These are phyloP conservation scores for Temnothorax nylanderi DNA, from an alignment of 1,140 invertebrate species.

Conservation along the genomic window DNA sequence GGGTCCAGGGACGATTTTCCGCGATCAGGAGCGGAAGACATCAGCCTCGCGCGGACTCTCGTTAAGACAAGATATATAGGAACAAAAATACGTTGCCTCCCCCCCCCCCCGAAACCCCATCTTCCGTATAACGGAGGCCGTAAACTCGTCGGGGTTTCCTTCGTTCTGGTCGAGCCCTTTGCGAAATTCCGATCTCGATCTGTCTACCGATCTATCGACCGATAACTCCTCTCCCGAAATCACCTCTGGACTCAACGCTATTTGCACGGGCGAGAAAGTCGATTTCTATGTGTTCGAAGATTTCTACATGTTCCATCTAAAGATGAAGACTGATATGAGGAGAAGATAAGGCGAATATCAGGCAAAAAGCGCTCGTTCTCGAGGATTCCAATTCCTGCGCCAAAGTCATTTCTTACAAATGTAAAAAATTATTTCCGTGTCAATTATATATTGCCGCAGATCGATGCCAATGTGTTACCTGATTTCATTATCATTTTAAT, in stretches of 20 bases:
- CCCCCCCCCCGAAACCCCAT: neutral
- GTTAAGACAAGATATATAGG: constrained; percentile 62
- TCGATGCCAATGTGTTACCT: constrained; percentile 8
- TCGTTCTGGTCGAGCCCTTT: constrained; percentile 30
- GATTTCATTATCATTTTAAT: constrained; percentile 9
- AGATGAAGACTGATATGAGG: constrained; percentile 44
- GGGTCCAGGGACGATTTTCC: constrained; percentile 61
- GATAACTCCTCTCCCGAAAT: constrained; percentile 51
- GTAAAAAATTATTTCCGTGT: constrained; percentile 30
- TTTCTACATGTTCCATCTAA: constrained; percentile 6
- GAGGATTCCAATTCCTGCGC: neutral
- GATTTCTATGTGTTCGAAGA: neutral
- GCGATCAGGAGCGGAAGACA: constrained; percentile 58
- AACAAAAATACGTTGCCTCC: constrained; percentile 63
- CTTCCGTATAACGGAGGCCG: neutral
- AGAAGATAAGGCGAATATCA: constrained; percentile 45
- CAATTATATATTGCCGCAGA: constrained; percentile 21
- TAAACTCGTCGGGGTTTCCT: constrained; percentile 42
- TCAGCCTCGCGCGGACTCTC: constrained; percentile 44
- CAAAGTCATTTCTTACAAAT: constrained; percentile 31
- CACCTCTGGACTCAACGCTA: constrained; percentile 65
- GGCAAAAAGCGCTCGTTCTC: constrained; percentile 19
- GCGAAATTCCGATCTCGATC: constrained; percentile 5
- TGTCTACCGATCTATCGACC: neutral
- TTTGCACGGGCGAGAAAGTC: constrained; percentile 39